phyloP scores from a whole-genome alignment of 2,113 vertebrate genomes.

The Isurus oxyrinchus region DNA sequence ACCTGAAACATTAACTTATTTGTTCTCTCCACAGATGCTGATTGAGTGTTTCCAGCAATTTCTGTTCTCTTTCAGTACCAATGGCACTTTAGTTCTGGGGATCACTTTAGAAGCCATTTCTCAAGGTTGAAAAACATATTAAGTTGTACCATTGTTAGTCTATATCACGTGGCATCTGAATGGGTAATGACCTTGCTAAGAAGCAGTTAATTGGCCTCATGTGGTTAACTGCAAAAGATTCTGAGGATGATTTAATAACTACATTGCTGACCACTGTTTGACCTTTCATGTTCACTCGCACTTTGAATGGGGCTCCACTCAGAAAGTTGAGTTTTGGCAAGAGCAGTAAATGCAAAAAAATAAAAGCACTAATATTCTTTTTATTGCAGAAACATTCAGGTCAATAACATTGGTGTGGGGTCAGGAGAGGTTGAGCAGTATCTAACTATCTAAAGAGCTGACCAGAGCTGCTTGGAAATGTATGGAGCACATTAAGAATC shows the following conservation, averaged over 20 bases:
- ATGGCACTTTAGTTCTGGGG: background rate
- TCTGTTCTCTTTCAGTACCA: background rate
- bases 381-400: background rate
- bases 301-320: background rate
- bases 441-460: background rate
- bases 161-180: background rate
- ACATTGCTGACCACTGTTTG: background rate
- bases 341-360: background rate
- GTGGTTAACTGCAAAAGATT: background rate
- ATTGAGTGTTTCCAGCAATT: background rate
- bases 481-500: background rate
- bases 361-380: background rate
- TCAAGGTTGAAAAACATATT: background rate
- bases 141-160: background rate
- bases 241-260: background rate
- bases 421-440: background rate
- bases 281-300: background rate
- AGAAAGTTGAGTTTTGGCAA: background rate
- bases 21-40: background rate
- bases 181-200: background rate
- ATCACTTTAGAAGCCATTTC: background rate
- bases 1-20: background rate
- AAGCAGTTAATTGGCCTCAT: background rate
- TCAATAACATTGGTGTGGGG: background rate
- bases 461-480: background rate